A percentile compares a stretch with the other conserved stretches of the same genome.
phyloP scores from a whole-genome alignment of 2,113 vertebrate genomes.

The Proterorhinus semilunaris region DNA sequence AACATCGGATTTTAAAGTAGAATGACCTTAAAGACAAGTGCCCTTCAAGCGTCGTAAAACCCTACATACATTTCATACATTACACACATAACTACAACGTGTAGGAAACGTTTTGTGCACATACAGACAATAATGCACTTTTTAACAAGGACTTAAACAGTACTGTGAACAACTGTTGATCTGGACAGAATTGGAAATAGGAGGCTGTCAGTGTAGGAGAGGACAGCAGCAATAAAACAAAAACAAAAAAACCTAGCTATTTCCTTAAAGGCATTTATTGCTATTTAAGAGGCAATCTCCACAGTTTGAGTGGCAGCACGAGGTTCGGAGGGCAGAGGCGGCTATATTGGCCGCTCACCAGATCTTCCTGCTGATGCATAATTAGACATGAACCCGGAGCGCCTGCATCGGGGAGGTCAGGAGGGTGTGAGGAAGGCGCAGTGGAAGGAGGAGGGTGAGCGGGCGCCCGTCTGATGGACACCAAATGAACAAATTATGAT shows the following conservation, averaged over 20 bases:
- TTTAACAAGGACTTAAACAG: neutral
- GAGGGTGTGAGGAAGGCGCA: slow-evolving; percentile 85
- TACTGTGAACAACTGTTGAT: neutral
- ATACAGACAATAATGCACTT: neutral
- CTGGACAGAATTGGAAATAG: neutral
- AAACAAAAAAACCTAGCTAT: slow-evolving; percentile 22
- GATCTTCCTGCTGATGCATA: slow-evolving; percentile 93
- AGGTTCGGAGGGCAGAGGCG: slow-evolving; percentile 88
- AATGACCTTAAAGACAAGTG: slow-evolving; percentile 41
- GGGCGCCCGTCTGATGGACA: slow-evolving; percentile 96
- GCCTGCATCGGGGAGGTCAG: slow-evolving; percentile 96
- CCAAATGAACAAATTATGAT: slow-evolving; percentile 99
- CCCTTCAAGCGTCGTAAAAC: slow-evolving; percentile 40
- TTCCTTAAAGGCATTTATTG: slow-evolving; percentile 90
- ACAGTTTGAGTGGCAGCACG: slow-evolving; percentile 92
- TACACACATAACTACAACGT: neutral
- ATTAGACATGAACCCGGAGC: slow-evolving; percentile 98
- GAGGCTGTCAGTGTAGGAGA: neutral
- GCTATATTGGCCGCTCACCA: slow-evolving; percentile 84
- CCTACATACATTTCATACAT: neutral
- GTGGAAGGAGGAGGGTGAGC: slow-evolving; percentile 69
- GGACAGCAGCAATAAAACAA: slow-evolving; percentile 25
- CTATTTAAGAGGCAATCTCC: slow-evolving; percentile 94
- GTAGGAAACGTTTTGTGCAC: neutral
- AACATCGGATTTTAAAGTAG: slow-evolving; percentile 44